Evolutionary conservation across 2,888 invertebrate species (phyloP).

Genomic region (Opisthograptis luteolata): DNA sequence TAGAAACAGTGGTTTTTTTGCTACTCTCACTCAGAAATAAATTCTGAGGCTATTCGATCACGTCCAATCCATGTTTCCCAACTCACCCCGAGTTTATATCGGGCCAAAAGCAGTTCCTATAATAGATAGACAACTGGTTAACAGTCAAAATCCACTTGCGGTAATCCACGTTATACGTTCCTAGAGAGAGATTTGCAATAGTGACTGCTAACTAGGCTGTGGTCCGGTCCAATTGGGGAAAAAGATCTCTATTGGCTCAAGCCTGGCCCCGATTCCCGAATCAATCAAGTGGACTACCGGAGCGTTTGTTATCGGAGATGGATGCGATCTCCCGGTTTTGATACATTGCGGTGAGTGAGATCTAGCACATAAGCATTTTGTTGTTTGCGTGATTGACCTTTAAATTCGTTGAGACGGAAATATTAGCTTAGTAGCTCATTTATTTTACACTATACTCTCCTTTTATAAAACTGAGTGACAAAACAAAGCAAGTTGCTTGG

Average conservation of each 20-base stretch:
- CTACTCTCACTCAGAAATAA: neutral
- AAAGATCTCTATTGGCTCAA: slow-evolving; percentile 73
- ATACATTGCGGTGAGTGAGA: slow-evolving; percentile 35
- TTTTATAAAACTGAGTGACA: too few species aligned
- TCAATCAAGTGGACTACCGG: slow-evolving; percentile 63
- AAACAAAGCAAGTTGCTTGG: too few species aligned
- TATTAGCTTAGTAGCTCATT: too few species aligned
- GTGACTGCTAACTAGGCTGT: slow-evolving; percentile 14
- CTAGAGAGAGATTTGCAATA: slow-evolving; percentile 46
- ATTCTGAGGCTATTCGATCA: neutral
- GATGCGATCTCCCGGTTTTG: slow-evolving; percentile 41
- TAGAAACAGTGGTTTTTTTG: neutral
- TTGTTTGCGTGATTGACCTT: slow-evolving; percentile 1
- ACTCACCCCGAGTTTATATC: slow-evolving; percentile 2
- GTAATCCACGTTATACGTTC: slow-evolving; percentile 57
- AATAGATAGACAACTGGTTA: slow-evolving; percentile 8
- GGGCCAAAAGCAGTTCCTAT: slow-evolving; percentile 15
- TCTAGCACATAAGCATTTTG: neutral
- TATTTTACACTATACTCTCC: too few species aligned
- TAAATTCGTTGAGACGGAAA: neutral
- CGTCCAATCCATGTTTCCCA: neutral
- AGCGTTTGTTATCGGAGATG: slow-evolving; percentile 60
- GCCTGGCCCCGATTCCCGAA: slow-evolving; percentile 63
- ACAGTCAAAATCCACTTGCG: slow-evolving; percentile 48
- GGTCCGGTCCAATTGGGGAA: slow-evolving; percentile 67